These are phyloP conservation scores for Sebastes aleutianus DNA, from an alignment of 2,797 vertebrate genomes.

Conservation along the genomic window DNA sequence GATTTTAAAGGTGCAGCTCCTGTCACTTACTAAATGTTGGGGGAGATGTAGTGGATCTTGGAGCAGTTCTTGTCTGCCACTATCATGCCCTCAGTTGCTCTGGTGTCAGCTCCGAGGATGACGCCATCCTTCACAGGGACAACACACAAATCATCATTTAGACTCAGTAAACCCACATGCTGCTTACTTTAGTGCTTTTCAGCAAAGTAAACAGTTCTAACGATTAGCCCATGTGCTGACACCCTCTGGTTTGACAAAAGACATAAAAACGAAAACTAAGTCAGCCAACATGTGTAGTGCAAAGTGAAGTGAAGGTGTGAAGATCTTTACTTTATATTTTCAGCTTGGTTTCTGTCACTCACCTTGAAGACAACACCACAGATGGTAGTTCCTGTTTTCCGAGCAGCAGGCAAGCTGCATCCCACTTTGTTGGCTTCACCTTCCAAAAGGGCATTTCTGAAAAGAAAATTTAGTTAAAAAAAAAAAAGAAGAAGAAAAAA, in stretches of 20 bases:
- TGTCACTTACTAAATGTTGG: conserved; percentile 95
- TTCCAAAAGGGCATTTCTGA: conserved; percentile 89
- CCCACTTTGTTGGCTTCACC: conserved; percentile 83
- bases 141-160: conserved; percentile 6
- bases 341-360: conserved; percentile 29
- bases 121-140: conserved; percentile 84
- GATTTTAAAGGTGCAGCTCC: neutral
- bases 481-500: too few relatives aligned
- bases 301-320: neutral
- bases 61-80: conserved; percentile 99
- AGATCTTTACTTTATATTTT: neutral
- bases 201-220: neutral
- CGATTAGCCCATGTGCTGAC: neutral
- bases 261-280: too few relatives aligned
- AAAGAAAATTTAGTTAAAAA: neutral
- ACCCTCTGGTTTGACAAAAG: neutral
- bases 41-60: conserved; percentile 97
- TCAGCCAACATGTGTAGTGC: neutral
- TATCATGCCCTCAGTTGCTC: conserved; percentile 96
- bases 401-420: conserved; percentile 83
- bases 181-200: neutral
- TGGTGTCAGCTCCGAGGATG: conserved; percentile 93
- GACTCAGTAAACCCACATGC: neutral
- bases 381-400: conserved; percentile 99
- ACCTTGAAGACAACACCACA: conserved; percentile 94